Evolutionary conservation across 1,140 invertebrate genomes (phyloP), one percentile per base, ranked within the genome.

Genomic region (Bombus sylvicola): DNA sequence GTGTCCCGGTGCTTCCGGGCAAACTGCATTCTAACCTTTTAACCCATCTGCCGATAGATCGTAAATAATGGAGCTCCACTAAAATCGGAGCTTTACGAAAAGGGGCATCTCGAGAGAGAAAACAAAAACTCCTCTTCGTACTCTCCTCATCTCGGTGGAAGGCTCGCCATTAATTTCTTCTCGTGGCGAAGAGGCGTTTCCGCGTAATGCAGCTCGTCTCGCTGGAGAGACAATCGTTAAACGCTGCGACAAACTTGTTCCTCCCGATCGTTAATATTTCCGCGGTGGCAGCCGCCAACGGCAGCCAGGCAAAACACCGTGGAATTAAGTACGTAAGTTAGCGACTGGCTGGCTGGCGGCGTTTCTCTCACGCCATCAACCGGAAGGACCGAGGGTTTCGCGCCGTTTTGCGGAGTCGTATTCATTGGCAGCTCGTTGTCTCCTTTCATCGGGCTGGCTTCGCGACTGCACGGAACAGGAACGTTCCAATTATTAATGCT

Each of bases 301-400:
- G 39, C 57, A 62, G 53, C 53, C 69, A 34, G 47, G 80, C 69
- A 81, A 81, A 81, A 81, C 69, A 34, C 39, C 37, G 34, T 41
- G 53, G 80, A 73, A 81, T 81, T 81, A 81, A 81, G 80, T 81
- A 81, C 53, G 69, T 25, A 73, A 81, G 69, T 62, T 73, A 73
- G 37, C 79, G 68, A n/a, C 28, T 62, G 28, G 18, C n/a, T 41
- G 25, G 79, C 18, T 81, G 68, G 9, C 39, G 68, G 31, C 39
- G 71, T 74, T 72, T 47, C 80, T 74, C 80, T 64, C 69, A 18
- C 71, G 69, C 57, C n/a, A 25, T 73, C 53, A 43, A 41, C 39
- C 15, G 3, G 71, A 6, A 43, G 39, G 39, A 43, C 39, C 41
- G n/a, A n/a, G 13, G 41, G n/a, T 71, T n/a, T 71, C 39, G 69